Base-by-base conservation (phyloP, 2,797 vertebrate species). In the Buphagus erythrorhynchus region DNA sequence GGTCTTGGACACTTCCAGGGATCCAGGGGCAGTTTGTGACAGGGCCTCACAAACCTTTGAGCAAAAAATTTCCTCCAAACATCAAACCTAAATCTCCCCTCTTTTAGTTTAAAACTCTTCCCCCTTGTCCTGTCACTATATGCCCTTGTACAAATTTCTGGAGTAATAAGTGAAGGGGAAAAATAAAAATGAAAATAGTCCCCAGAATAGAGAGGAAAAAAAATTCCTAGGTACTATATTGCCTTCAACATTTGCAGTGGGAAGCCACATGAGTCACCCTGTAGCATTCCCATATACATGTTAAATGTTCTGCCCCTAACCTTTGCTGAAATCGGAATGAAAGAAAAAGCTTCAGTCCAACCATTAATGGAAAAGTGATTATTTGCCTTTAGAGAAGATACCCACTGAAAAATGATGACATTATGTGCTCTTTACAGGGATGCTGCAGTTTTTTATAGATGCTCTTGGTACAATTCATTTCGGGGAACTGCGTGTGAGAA, bases 361-460 rank as follows among this genome's bases (percentile, higher is more conserved):
- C 67, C 54, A 67, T 88, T 88, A 93, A 86, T 76, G 51, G 46
- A 88, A 91, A 91, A 90, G 74, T 71, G 59, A 91, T 90, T 94
- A 71, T 66, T 95, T 96, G 76, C 67, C 86, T 97, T 94, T 77
- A 54, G 88, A 97, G 94, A 88, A 94, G 93, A 95, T 51, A 81
- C 24, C 16, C 51, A 17, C 69, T 95, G 72, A 96, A 97, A 97
- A 96, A 82, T 54, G 66, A 65, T 85, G 80, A 94, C 66, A 86
- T 88, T 78, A 85, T 67, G 42, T 76, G 80, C 58, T 82, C 85
- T 92, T 94, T 86, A 68, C 92, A 81, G n/a, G 35, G 69, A 67
- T 85, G 36, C 29, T 84, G 63, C 0, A 5, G 79, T 26, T 90
- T 92, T 96, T 96, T 96, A 86, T 59, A 86, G 92, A 85, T 91